Base-by-base conservation (phyloP, 2,888 invertebrate species). In the Torymus aiolomorphi region DNA sequence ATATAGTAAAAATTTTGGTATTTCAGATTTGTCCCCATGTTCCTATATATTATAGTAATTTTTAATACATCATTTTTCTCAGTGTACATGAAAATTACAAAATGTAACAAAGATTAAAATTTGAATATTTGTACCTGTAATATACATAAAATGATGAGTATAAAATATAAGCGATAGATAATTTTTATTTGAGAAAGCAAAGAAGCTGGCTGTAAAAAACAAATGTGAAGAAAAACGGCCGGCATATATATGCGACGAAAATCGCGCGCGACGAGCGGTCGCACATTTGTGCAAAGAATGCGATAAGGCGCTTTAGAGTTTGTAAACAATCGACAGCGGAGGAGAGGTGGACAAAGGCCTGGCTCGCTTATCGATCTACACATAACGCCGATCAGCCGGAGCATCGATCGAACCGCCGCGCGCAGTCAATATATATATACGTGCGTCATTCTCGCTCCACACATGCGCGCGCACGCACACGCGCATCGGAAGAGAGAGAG, bases 291-390 rank as follows among this genome's bases (percentile, higher is more conserved):
- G n/a, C 51, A 52, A 67, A 49, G 20, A 16, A 42, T n/a, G 24
- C 24, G 62, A 14, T 10, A 14, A 42, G 16, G 20, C 67, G 54
- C 20, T 20, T n/a, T 20, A 42, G 49, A 61, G 59, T 71, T 61
- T 20, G 61, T 51, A 51, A 71, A 71, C 71, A 20, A 71, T 66
- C 66, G 66, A 12, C 52, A 31, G 16, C 2, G 16, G n/a, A 52
- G 20, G 18, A 18, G 66, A 66, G 18, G 13, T 52, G 18, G 63
- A 42, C 20, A 8, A 51, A 11, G 18, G 51, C 14, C 13, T 4
- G 54, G 1, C 5, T 42, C 20, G 11, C 57, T 51, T 61, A 71
- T 70, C 69, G 69, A 70, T 70, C 69, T 70, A 70, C 69, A 20
- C 54, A 67, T 56, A 56, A 24, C 54, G 56, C 56, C 69, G 54